Conservation (phyloP, 2,113 vertebrate species). For the Sitta europaea region DNA sequence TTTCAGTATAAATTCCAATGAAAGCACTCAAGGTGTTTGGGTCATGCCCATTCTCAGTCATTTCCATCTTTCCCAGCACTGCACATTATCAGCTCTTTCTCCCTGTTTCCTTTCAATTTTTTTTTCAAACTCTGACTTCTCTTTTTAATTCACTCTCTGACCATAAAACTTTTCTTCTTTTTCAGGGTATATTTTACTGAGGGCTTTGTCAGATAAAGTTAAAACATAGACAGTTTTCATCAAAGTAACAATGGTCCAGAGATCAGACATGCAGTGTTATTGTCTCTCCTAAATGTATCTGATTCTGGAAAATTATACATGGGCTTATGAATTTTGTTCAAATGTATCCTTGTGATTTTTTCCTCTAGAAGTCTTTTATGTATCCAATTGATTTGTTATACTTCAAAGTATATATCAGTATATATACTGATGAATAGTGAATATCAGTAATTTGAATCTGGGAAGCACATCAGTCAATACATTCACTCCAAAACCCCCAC, state of each 20-base stretch:
- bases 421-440: too few relatives aligned
- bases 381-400: constrained; percentile 49
- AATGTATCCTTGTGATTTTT: neutral
- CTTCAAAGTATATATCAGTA: too few relatives aligned
- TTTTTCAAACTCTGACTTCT: neutral
- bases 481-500: constrained; percentile 39
- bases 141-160: neutral
- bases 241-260: neutral
- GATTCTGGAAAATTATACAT: neutral
- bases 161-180: neutral
- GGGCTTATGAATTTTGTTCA: neutral
- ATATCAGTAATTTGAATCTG: constrained; percentile 71
- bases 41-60: neutral
- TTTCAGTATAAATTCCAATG: neutral
- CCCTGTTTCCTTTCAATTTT: neutral
- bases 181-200: neutral
- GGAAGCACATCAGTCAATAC: constrained; percentile 71
- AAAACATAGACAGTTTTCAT: neutral
- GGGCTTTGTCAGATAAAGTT: neutral
- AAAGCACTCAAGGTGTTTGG: neutral
- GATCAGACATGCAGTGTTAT: neutral
- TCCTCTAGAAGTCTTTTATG: neutral
- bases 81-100: neutral
- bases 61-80: neutral
- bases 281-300: neutral